Conservation (phyloP, 23 tunicate species). For the Trididemnum nubilum region DNA sequence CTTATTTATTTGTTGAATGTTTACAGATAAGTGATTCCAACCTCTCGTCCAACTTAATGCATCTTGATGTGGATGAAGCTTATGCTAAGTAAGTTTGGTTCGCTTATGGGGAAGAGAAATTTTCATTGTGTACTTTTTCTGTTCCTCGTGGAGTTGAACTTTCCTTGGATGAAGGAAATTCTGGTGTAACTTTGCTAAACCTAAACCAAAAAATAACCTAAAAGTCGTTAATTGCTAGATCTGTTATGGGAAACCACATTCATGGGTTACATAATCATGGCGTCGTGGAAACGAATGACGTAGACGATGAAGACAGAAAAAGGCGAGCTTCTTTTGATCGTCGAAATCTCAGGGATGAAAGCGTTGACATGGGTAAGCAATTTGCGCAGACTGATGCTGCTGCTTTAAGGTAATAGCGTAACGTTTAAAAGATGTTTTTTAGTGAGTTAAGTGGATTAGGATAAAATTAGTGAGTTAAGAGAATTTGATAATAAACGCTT, state of each 20-base stretch:
- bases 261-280: background rate
- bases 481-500: too few relatives aligned
- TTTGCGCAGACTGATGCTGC: background rate
- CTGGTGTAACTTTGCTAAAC: too few relatives aligned
- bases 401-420: background rate
- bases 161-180: too few relatives aligned
- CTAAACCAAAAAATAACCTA: too few relatives aligned
- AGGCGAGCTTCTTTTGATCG: background rate
- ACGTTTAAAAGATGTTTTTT: too few relatives aligned
- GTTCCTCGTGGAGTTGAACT: too few relatives aligned
- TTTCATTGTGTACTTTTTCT: too few relatives aligned
- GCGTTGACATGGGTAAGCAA: background rate
- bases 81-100: background rate
- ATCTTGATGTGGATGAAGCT: background rate
- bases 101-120: too few relatives aligned
- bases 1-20: too few relatives aligned
- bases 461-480: too few relatives aligned
- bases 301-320: constrained; percentile 31
- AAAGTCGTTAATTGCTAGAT: too few relatives aligned
- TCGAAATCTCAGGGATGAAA: background rate
- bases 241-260: background rate
- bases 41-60: background rate
- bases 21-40: constrained; percentile 12
- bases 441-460: too few relatives aligned
- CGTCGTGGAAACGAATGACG: constrained; percentile 12